phyloP scores from a whole-genome alignment of 1,140 invertebrate genomes.

The Drosophila sp. region DNA sequence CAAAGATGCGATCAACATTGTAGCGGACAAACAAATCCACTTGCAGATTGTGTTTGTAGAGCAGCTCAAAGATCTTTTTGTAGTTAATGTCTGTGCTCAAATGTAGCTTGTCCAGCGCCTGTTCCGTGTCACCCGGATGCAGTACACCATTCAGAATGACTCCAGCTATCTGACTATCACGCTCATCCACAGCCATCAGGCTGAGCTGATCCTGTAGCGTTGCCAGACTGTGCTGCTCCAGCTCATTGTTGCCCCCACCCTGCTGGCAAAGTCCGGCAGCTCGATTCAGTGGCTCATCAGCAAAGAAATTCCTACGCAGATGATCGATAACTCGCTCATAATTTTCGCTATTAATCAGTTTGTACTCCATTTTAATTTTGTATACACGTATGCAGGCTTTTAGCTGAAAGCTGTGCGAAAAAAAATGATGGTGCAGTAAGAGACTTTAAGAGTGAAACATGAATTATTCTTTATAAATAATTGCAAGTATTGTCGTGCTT shows the following conservation, averaged over 20 bases:
- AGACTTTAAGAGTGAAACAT: too few relatives aligned
- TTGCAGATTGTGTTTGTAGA: conserved; percentile 88
- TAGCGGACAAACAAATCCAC: conserved; percentile 88
- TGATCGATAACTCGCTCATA: conserved; percentile 88
- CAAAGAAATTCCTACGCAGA: conserved; percentile 90
- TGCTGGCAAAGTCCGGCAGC: conserved; percentile 89
- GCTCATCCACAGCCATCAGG: conserved; percentile 87
- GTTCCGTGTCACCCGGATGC: conserved; percentile 86
- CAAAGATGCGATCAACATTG: conserved; percentile 90
- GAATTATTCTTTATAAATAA: too few relatives aligned
- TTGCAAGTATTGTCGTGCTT: too few relatives aligned
- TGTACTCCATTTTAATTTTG: conserved; percentile 85
- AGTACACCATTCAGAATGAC: conserved; percentile 88
- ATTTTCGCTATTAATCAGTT: conserved; percentile 85
- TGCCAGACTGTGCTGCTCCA: conserved; percentile 90
- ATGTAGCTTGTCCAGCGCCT: conserved; percentile 86
- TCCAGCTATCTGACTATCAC: conserved; percentile 86
- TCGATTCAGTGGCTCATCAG: conserved; percentile 92
- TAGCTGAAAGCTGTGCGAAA: too few relatives aligned
- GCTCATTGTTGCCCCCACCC: conserved; percentile 88
- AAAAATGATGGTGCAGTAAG: too few relatives aligned
- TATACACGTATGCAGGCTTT: not conserved
- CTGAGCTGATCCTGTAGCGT: conserved; percentile 90
- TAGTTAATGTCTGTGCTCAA: conserved; percentile 87
- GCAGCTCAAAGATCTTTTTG: conserved; percentile 88